Percentiles rank a stretch among this genome's conserved stretches.
phyloP scores from a whole-genome alignment of 2,797 vertebrate species.

The Crypturellus tataupa region DNA sequence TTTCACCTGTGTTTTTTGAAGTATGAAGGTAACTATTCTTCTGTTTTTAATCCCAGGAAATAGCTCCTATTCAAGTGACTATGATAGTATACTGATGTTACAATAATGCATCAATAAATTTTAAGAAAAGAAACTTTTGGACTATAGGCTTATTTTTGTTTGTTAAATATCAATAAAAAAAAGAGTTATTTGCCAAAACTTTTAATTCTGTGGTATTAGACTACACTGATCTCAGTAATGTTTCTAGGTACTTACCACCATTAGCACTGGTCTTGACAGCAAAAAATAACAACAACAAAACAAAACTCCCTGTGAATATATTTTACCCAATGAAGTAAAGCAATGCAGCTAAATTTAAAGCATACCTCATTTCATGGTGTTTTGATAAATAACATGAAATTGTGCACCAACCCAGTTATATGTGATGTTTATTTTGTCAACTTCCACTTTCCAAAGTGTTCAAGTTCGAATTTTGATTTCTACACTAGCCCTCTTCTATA shows the following conservation, averaged over 20 bases:
- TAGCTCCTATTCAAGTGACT: not conserved
- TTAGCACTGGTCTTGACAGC: not conserved
- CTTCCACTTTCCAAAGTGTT: conserved; percentile 30
- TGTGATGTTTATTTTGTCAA: conserved; percentile 59
- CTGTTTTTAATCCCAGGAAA: not conserved
- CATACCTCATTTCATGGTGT: not conserved
- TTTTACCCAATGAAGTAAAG: not conserved
- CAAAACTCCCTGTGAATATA: not conserved
- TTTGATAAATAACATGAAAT: conserved; percentile 59
- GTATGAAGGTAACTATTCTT: not conserved
- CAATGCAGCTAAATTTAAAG: not conserved
- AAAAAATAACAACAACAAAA: not conserved
- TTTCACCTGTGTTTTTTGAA: not conserved
- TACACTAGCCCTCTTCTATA: not conserved
- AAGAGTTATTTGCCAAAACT: not conserved
- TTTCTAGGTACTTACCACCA: not conserved
- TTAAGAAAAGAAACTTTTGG: not conserved
- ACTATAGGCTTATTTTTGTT: not conserved
- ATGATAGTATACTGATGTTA: not conserved
- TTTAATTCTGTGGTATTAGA: not conserved
- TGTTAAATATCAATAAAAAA: not conserved
- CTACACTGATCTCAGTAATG: not conserved
- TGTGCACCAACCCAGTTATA: not conserved
- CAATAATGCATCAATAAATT: not conserved
- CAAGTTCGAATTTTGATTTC: not conserved